Evolutionary conservation across 2,888 invertebrate genomes (phyloP).

Genomic region (Parnassius orleans): DNA sequence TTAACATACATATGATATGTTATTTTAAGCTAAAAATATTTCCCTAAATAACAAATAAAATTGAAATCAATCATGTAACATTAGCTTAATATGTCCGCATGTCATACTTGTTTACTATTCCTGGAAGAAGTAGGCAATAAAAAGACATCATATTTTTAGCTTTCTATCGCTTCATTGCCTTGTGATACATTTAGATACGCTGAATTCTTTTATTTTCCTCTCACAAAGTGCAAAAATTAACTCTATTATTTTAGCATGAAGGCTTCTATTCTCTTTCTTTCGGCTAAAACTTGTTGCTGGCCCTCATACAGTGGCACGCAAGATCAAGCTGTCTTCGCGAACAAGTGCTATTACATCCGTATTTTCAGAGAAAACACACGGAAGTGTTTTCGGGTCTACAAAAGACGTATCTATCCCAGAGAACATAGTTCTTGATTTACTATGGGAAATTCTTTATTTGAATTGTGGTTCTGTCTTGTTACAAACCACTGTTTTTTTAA

Average conservation of each 20-base stretch:
- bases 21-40: too few relatives aligned
- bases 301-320: conserved; percentile 56
- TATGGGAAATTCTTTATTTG: conserved; percentile 35
- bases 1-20: too few relatives aligned
- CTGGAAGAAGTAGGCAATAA: too few relatives aligned
- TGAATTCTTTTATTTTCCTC: conserved; percentile 50
- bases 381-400: conserved; percentile 63
- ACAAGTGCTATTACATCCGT: conserved; percentile 64
- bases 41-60: too few relatives aligned
- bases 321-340: conserved; percentile 74
- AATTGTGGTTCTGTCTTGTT: too few relatives aligned
- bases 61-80: too few relatives aligned
- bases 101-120: too few relatives aligned
- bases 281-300: conserved; percentile 68
- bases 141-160: conserved; percentile 38
- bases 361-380: conserved; percentile 64
- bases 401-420: conserved; percentile 6
- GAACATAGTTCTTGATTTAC: conserved; percentile 23
- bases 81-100: too few relatives aligned
- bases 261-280: conserved; percentile 52
- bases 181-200: conserved; percentile 51
- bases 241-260: conserved; percentile 46
- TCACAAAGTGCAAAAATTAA: conserved; percentile 36
- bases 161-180: conserved; percentile 53
- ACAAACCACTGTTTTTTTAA: conserved; percentile 1